Evolutionary conservation across 2,888 invertebrate species (phyloP), one percentile per base, ranked within the genome.

Genomic region (Matsumyia berberina): DNA sequence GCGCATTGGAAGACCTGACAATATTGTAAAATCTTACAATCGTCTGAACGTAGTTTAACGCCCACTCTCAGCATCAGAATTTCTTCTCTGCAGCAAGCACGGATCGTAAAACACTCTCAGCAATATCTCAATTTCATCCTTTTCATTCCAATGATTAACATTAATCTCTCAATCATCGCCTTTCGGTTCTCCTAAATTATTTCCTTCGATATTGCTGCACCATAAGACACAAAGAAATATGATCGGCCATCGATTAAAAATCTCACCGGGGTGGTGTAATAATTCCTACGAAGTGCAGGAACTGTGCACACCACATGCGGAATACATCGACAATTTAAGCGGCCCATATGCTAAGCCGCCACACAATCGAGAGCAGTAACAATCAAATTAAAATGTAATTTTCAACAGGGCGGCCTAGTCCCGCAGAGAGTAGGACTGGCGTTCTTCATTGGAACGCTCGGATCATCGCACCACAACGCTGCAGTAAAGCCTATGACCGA

Each of bases 331-430:
- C 60, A 83, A 83, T 83, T 83, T 78, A 83, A 78, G 62, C 55
- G 72, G 78, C 55, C 62, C 79, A 69, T 79, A 46, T 58, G 42
- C 33, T 15, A 46, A 67, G 19, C 44, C 70, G 37, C 49, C 60
- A 46, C 57, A 66, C 72, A 66, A 31, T 33, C 72, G 29, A 73
- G 62, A 58, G 42, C 72, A 67, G 67, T 83, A 64, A 83, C 62
- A 79, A 79, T 83, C 83, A 83, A 83, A 83, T 83, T 79, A 79
- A 83, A 83, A 83, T 79, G 79, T 74, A 64, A 83, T 83, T 83
- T 83, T 69, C 83, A 78, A 83, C 66, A 79, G 62, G 51, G 70
- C 70, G 64, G 46, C 44, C 44, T 17, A 29, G 19, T 60, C 73
- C 81, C 73, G 62, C 73, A 35, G 79, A 17, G 66, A 33, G 31